Evolutionary conservation across 2,113 vertebrate species (phyloP).

Genomic region (Hippocampus comes): DNA sequence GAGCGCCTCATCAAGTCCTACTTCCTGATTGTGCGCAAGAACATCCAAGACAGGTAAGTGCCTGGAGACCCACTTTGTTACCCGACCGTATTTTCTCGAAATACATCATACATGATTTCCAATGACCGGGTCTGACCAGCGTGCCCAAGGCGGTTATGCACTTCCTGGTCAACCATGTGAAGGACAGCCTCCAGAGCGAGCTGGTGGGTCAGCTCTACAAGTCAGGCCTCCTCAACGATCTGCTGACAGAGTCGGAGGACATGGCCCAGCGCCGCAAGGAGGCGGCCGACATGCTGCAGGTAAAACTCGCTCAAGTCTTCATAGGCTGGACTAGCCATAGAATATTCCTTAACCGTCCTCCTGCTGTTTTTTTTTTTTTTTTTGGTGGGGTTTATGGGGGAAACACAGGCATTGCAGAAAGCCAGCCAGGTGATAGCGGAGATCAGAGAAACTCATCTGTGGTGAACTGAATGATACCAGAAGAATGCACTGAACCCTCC

Average conservation of each 20-base stretch:
- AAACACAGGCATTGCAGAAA: constrained; percentile 86
- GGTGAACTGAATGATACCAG: constrained; percentile 74
- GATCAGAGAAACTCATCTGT: constrained; percentile 96
- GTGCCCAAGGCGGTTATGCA: constrained; percentile 99
- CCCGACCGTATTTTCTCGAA: background rate
- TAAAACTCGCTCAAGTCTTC: constrained; percentile 38
- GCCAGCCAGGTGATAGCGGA: constrained; percentile 98
- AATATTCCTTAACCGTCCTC: background rate
- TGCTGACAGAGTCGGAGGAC: constrained; percentile 96
- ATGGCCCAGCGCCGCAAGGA: constrained; percentile 98
- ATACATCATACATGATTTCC: background rate
- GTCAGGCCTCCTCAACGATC: constrained; percentile 87
- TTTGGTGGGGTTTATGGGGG: background rate
- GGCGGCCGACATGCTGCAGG: constrained; percentile 97
- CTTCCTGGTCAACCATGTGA: constrained; percentile 98
- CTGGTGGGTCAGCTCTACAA: constrained; percentile 96
- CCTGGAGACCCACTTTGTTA: background rate
- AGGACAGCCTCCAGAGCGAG: constrained; percentile 98
- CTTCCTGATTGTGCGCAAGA: constrained; percentile 97
- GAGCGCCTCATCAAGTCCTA: constrained; percentile 98
- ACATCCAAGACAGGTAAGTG: constrained; percentile 94
- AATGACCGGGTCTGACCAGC: constrained; percentile 80
- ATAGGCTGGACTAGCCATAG: background rate
- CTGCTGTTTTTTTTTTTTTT: background rate
- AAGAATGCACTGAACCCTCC: background rate